Percentiles rank a stretch among this genome's conserved stretches.
phyloP scores from a whole-genome alignment of 2,888 invertebrate species.

The Agriopis aurantiaria region DNA sequence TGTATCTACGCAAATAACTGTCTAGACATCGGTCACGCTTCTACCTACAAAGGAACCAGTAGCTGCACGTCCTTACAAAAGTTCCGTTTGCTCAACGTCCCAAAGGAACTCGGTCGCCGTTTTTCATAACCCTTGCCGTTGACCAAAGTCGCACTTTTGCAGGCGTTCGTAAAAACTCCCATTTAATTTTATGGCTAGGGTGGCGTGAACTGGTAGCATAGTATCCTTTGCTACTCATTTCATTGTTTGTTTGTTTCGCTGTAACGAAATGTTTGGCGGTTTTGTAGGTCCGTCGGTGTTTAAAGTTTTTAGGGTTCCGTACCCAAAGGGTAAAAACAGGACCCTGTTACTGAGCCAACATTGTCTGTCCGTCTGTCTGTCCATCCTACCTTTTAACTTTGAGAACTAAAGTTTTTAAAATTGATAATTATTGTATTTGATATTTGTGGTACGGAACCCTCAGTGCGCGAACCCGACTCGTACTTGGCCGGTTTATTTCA shows the following conservation, averaged over 20 bases:
- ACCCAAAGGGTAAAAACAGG: too few species aligned
- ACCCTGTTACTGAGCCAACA: too few species aligned
- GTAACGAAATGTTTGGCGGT: slow-evolving; percentile 7
- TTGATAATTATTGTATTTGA: too few species aligned
- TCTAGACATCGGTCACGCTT: slow-evolving; percentile 18
- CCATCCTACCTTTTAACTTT: too few species aligned
- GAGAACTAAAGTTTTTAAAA: too few species aligned
- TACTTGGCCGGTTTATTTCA: too few species aligned
- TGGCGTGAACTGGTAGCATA: slow-evolving; percentile 61
- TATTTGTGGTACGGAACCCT: too few species aligned
- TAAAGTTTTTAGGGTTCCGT: not conserved
- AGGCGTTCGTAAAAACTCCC: slow-evolving; percentile 57
- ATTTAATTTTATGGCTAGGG: slow-evolving; percentile 78
- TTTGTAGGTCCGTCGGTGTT: slow-evolving; percentile 3
- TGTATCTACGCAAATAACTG: slow-evolving; percentile 1
- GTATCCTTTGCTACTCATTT: slow-evolving; percentile 62
- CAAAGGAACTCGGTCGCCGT: slow-evolving; percentile 44
- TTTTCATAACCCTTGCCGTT: slow-evolving; percentile 52
- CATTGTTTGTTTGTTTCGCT: slow-evolving; percentile 76
- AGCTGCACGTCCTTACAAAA: slow-evolving; percentile 40
- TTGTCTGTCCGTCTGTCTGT: too few species aligned
- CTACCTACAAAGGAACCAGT: slow-evolving; percentile 23
- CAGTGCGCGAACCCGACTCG: too few species aligned
- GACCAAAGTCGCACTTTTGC: slow-evolving; percentile 54
- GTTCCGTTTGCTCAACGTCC: slow-evolving; percentile 41